Base-by-base conservation (phyloP, 2,888 invertebrate genomes). In the Erebia aethiops region DNA sequence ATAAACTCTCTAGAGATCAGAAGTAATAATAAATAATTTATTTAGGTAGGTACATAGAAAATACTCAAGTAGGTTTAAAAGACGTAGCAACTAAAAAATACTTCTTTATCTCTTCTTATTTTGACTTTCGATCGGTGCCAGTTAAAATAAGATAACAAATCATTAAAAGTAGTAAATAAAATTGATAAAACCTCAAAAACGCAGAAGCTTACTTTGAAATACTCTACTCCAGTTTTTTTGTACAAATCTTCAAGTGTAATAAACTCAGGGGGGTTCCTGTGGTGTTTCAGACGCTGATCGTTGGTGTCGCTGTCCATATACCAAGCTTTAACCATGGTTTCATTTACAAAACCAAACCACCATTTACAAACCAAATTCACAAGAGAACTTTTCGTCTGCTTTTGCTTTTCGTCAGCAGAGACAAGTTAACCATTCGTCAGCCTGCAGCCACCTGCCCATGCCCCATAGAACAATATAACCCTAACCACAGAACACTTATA, bases 231-330 rank as follows among this genome's bases (percentile, higher is more conserved):
- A 46, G 97, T 96, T 83, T 94, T 90, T 74, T 94, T 87, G 74
- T 90, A 95, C 64, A 99, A 91, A 71, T 96, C 94, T 0, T 96
- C 94, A 0, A 97, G 77, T 0, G 94, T 88, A 26, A 99, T 77
- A 78, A 94, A 96, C 82, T 96, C 89, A 2, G 97, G 96, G 1
- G 98, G 98, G 78, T 94, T 94, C 68, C 94, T 94, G 78, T 98
- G 97, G 83, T 98, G 98, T 81, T 98, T 96, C 76, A 96, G 85
- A 46, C 98, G 95, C 88, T 98, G 98, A 87, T 99, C 98, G 35
- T 71, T 86, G 14, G 84, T 85, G 16, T 94, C 90, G 57, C 93
- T 94, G 77, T 96, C 95, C 97, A 98, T 98, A 81, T 95, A 97
- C 98, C 98, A 99, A 16, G 95, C 96, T 80, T 95, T 94, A 26